Evolutionary conservation across 2,888 invertebrate species (phyloP).

Genomic region (Campoplex nolae): DNA sequence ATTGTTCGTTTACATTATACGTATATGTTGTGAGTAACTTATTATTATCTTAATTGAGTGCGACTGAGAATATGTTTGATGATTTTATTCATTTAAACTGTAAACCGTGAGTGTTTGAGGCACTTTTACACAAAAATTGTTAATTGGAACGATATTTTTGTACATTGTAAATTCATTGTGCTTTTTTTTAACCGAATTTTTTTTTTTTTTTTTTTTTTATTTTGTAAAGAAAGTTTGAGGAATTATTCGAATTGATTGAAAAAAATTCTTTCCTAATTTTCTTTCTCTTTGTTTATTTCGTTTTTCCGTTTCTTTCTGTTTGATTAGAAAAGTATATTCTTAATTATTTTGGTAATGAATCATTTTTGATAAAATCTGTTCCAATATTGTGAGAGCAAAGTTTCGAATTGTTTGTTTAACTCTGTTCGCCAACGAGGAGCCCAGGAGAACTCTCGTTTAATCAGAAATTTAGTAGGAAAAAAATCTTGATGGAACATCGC

Average conservation of each 20-base stretch:
- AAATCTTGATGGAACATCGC: conserved; percentile 9
- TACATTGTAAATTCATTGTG: too few relatives aligned
- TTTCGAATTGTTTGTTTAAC: neutral
- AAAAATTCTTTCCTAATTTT: too few relatives aligned
- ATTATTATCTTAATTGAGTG: conserved; percentile 60
- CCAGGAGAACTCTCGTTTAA: neutral
- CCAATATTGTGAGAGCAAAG: neutral
- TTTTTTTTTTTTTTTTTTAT: too few relatives aligned
- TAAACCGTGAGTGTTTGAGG: too few relatives aligned
- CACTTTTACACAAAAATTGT: too few relatives aligned
- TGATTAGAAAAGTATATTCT: neutral
- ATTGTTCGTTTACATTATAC: neutral
- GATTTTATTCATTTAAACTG: neutral
- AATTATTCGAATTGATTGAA: too few relatives aligned
- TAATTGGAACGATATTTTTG: too few relatives aligned
- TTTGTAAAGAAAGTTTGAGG: too few relatives aligned
- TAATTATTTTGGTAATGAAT: neutral
- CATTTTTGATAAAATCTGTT: neutral
- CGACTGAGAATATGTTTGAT: neutral
- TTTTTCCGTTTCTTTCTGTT: too few relatives aligned
- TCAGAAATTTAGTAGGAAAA: neutral
- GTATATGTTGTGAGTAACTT: neutral
- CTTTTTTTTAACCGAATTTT: too few relatives aligned
- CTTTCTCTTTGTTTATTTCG: too few relatives aligned
- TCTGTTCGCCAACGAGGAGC: neutral